phyloP scores from a whole-genome alignment of 2,113 vertebrate genomes.

The Oncorhynchus keta region DNA sequence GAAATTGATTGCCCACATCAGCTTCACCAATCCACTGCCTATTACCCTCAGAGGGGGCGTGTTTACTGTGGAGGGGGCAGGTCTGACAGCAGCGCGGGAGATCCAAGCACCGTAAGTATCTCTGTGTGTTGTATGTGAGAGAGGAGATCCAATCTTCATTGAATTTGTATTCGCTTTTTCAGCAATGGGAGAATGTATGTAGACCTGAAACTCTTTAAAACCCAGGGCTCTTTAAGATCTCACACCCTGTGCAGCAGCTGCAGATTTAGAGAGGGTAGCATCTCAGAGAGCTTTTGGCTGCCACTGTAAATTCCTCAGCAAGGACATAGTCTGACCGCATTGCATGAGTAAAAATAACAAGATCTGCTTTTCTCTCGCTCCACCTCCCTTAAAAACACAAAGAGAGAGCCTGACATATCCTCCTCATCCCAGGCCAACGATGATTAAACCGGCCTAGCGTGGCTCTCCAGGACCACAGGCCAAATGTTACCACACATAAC shows the following conservation, averaged over 20 bases:
- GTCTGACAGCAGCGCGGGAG: conserved; percentile 62
- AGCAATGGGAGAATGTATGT: too few species aligned
- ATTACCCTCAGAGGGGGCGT: conserved; percentile 64
- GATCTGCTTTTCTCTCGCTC: not conserved
- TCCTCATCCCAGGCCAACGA: not conserved
- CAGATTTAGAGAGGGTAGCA: too few species aligned
- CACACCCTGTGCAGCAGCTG: too few species aligned
- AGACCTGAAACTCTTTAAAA: too few species aligned
- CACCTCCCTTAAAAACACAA: conserved; percentile 1
- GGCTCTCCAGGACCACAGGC: not conserved
- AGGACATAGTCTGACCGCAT: not conserved
- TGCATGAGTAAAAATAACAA: not conserved
- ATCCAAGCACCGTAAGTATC: conserved; percentile 68
- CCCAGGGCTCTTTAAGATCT: too few species aligned
- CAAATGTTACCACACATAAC: conserved; percentile 14
- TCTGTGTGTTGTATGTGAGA: too few species aligned
- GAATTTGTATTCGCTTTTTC: too few species aligned
- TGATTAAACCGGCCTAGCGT: not conserved
- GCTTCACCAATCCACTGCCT: conserved; percentile 75
- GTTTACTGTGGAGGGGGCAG: conserved; percentile 76
- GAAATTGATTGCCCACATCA: conserved; percentile 54
- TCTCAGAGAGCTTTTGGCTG: not conserved
- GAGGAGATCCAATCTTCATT: too few species aligned
- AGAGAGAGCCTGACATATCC: not conserved
- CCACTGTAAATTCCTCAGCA: not conserved